Evolutionary conservation across 2,113 vertebrate species (phyloP).

Genomic region (Falcunculus frontatus): DNA sequence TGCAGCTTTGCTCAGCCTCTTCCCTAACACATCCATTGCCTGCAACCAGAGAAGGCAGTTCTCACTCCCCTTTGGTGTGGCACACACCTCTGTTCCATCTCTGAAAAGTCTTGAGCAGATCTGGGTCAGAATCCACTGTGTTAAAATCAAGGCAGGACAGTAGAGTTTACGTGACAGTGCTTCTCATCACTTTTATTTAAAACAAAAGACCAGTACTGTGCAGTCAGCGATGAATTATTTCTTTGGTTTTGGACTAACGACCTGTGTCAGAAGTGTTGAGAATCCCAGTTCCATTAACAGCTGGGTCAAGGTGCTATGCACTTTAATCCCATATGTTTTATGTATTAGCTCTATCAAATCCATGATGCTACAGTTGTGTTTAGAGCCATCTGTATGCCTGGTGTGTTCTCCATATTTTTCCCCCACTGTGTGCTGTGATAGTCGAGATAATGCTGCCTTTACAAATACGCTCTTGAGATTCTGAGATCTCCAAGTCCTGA

Average conservation of each 20-base stretch:
- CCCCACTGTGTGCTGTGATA: neutral
- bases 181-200: neutral
- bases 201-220: neutral
- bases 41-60: neutral
- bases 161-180: neutral
- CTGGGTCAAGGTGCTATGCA: neutral
- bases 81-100: neutral
- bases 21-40: rapidly evolving
- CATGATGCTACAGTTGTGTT: neutral
- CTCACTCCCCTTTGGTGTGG: neutral
- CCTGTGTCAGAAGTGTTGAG: neutral
- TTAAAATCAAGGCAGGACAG: neutral
- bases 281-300: neutral
- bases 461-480: neutral
- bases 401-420: neutral
- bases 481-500: neutral
- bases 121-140: neutral
- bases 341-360: neutral
- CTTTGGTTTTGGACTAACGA: neutral
- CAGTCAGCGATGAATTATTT: slow-evolving; percentile 8
- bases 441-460: neutral
- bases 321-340: slow-evolving; percentile 10
- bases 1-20: neutral
- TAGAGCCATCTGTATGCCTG: neutral
- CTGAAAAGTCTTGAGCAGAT: neutral